phyloP scores from a whole-genome alignment of 2,113 vertebrate species.

The Hemicordylus capensis region DNA sequence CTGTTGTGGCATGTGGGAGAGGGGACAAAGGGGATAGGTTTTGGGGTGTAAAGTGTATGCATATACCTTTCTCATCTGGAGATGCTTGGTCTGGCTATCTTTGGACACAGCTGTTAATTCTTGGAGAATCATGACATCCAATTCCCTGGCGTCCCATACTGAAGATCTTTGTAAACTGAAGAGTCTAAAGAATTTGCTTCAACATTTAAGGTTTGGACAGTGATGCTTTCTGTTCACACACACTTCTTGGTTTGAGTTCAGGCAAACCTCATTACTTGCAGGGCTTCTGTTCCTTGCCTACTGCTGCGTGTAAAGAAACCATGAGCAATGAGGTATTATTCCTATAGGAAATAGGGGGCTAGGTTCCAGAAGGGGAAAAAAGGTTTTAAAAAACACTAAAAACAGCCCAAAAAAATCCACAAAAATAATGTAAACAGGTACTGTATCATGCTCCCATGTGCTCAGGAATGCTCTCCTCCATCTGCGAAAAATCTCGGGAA shows the following conservation, averaged over 20 bases:
- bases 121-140: background rate
- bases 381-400: too few species aligned
- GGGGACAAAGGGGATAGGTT: background rate
- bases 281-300: too few species aligned
- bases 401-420: too few species aligned
- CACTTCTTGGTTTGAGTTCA: background rate
- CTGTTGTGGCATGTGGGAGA: background rate
- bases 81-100: background rate
- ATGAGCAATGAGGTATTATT: too few species aligned
- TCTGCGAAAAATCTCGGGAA: too few species aligned
- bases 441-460: too few species aligned
- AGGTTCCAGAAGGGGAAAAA: too few species aligned
- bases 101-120: background rate
- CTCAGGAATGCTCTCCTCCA: too few species aligned
- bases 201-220: background rate
- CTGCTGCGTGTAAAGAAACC: too few species aligned
- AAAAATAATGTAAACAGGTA: too few species aligned
- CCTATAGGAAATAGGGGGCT: too few species aligned
- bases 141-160: background rate
- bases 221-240: background rate
- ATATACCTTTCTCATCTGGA: background rate
- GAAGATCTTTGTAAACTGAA: background rate
- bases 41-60: background rate
- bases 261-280: too few species aligned
- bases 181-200: background rate